phyloP scores from a whole-genome alignment of 2,888 invertebrate genomes.

The Boloria euphrosyne region DNA sequence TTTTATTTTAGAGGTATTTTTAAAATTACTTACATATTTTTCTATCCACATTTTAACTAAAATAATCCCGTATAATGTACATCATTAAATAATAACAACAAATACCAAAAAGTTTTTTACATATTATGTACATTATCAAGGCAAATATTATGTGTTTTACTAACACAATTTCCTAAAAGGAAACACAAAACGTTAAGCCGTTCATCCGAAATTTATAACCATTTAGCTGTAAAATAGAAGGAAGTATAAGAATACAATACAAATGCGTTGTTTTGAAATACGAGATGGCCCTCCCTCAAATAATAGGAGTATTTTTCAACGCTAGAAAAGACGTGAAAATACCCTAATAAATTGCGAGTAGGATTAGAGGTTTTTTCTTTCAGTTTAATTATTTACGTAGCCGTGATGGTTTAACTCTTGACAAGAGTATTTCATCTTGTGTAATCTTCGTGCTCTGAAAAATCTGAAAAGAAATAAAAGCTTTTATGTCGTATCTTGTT shows the following conservation, averaged over 20 bases:
- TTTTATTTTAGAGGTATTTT: too few species aligned
- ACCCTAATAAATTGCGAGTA: conserved; percentile 64
- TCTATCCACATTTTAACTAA: too few species aligned
- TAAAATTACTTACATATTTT: too few species aligned
- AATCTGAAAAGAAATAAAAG: conserved; percentile 7
- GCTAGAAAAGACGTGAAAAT: conserved; percentile 68
- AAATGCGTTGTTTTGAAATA: conserved; percentile 79
- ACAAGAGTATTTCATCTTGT: conserved; percentile 37
- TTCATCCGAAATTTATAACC: conserved; percentile 67
- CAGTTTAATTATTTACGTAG: conserved; percentile 47
- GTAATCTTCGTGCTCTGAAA: conserved; percentile 28
- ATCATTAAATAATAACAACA: too few species aligned
- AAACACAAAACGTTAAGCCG: conserved; percentile 52
- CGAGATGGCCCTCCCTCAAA: conserved; percentile 60
- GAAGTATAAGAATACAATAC: conserved; percentile 65
- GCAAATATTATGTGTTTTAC: conserved; percentile 4
- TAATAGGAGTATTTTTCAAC: conserved; percentile 77
- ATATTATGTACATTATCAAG: neutral
- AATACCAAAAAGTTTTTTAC: too few species aligned
- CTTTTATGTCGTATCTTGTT: conserved; percentile 9
- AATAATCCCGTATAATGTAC: too few species aligned
- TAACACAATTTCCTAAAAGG: conserved; percentile 30
- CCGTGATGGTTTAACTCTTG: conserved; percentile 41
- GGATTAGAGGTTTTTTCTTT: conserved; percentile 61
- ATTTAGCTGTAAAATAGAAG: conserved; percentile 69